phyloP scores from a whole-genome alignment of 2,113 vertebrate genomes.

The Leuciscus idus region DNA sequence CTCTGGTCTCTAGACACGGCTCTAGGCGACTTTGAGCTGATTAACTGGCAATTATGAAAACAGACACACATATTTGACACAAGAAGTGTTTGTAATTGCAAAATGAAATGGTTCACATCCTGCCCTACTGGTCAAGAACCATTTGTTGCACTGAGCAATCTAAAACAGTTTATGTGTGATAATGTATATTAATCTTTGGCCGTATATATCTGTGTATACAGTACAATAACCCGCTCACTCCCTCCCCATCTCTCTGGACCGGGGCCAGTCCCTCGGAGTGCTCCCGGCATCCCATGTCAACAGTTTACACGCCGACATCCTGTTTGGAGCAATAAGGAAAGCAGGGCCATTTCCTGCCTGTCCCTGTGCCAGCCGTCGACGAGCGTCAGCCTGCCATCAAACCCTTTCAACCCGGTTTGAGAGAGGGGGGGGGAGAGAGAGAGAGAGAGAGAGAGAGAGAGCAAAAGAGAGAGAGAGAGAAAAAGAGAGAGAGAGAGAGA shows the following conservation, averaged over 20 bases:
- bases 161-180: constrained; percentile 1
- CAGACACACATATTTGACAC: not conserved
- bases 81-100: not conserved
- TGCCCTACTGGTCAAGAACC: not conserved
- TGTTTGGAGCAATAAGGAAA: constrained; percentile 83
- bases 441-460: no score
- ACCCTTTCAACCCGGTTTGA: not conserved
- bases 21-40: not conserved
- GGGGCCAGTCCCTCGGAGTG: constrained; percentile 67
- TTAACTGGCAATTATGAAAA: not conserved
- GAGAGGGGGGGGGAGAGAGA: no score
- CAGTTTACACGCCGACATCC: constrained; percentile 82
- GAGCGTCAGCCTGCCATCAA: constrained; percentile 42
- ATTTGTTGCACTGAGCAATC: not conserved
- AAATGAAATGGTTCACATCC: not conserved
- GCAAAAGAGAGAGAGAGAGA: no score
- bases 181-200: not conserved
- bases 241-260: constrained; percentile 60
- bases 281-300: constrained; percentile 75
- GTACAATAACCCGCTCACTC: constrained; percentile 6
- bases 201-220: not conserved
- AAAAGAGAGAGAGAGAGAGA: no score
- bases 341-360: constrained; percentile 74
- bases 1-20: not conserved
- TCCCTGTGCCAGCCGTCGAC: constrained; percentile 57